These are phyloP conservation scores for Tribolium madens DNA, from an alignment of 1,140 invertebrate species.

Conservation along the genomic window DNA sequence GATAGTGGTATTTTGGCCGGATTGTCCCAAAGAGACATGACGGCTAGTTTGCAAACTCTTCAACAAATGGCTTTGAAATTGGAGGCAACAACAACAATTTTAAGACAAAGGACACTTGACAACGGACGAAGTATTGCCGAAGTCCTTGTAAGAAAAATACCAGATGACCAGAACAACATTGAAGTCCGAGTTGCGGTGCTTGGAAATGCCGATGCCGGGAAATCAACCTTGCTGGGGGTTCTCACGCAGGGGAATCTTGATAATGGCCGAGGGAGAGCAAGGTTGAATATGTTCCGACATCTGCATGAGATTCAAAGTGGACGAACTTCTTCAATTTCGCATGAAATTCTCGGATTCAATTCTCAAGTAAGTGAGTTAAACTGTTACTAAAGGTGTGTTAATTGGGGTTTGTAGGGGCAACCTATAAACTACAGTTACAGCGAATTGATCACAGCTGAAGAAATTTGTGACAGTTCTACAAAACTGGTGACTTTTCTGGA, in stretches of 20 bases:
- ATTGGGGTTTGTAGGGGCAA: conserved; percentile 68
- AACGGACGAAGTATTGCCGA: conserved; percentile 78
- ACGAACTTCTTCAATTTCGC: conserved; percentile 94
- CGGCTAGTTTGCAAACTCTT: conserved; percentile 84
- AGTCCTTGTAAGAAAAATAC: conserved; percentile 91
- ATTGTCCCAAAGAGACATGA: conserved; percentile 82
- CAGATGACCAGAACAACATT: conserved; percentile 90
- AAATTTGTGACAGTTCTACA: conserved; percentile 91
- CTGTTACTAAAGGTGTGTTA: not conserved
- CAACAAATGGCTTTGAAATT: conserved; percentile 87
- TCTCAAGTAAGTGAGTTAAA: conserved; percentile 68
- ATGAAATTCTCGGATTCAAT: conserved; percentile 97
- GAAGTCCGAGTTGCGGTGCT: conserved; percentile 93
- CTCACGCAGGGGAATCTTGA: conserved; percentile 95
- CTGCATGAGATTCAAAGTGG: conserved; percentile 97
- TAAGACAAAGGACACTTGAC: conserved; percentile 66
- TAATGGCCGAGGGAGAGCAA: conserved; percentile 93
- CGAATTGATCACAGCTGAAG: conserved; percentile 91
- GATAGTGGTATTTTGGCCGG: conserved; percentile 91
- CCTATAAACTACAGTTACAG: conserved; percentile 89
- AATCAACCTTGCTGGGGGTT: conserved; percentile 93
- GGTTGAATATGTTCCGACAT: conserved; percentile 96
- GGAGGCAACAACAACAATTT: conserved; percentile 82
- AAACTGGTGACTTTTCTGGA: conserved; percentile 97
- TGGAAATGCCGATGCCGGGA: conserved; percentile 93